A percentile compares a stretch with the other conserved stretches of the same genome.
phyloP scores from a whole-genome alignment of 2,797 vertebrate genomes.

The Molothrus aeneus region DNA sequence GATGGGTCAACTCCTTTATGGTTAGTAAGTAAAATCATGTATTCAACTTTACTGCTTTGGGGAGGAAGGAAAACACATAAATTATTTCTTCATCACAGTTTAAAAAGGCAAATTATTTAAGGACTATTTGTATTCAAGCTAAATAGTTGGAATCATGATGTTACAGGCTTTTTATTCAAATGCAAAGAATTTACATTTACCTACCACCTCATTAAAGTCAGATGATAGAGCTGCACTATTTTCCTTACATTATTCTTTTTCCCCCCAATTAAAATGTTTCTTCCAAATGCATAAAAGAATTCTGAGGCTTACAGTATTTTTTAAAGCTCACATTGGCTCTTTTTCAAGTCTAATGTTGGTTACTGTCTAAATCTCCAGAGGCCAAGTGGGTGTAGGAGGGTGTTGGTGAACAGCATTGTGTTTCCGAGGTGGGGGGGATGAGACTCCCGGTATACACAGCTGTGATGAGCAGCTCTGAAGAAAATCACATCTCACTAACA shows the following conservation, averaged over 20 bases:
- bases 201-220: conserved; percentile 26
- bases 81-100: conserved; percentile 18
- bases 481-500: background rate
- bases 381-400: background rate
- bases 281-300: conserved; percentile 2
- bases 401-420: background rate
- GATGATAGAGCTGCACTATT: background rate
- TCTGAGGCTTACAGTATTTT: background rate
- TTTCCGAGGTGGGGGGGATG: background rate
- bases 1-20: background rate
- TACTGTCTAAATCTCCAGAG: background rate
- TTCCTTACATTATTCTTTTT: background rate
- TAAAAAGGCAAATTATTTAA: conserved; percentile 47
- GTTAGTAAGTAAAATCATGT: background rate
- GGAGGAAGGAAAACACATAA: conserved; percentile 7
- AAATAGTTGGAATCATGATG: background rate
- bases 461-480: background rate
- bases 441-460: background rate
- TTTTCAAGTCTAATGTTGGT: background rate
- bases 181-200: conserved; percentile 19
- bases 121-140: conserved; percentile 23
- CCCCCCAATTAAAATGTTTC: background rate
- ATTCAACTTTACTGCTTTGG: background rate
- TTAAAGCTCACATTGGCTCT: background rate
- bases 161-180: conserved; percentile 27